A percentile compares a stretch with the other conserved stretches of the same genome.
Evolutionary conservation across 2,113 vertebrate genomes (phyloP).

Genomic region (Ginglymostoma cirratum): DNA sequence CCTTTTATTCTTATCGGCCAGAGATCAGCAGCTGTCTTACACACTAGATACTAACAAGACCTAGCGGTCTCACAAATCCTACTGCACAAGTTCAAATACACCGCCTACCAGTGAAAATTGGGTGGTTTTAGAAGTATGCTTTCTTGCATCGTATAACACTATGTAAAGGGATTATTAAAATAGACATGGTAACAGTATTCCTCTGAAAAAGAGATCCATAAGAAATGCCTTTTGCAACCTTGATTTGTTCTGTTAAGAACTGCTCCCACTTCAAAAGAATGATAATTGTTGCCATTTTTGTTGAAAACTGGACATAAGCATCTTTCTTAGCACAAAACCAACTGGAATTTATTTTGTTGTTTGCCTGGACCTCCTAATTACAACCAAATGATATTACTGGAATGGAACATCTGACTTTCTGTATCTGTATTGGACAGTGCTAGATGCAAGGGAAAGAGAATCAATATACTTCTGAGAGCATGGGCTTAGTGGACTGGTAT

Average conservation of each 20-base stretch:
- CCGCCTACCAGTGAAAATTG: neutral
- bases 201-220: neutral
- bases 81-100: neutral
- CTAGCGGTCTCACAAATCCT: neutral
- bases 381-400: neutral
- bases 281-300: neutral
- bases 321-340: neutral
- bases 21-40: neutral
- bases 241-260: neutral
- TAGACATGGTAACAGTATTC: neutral
- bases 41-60: neutral
- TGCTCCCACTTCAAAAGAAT: neutral
- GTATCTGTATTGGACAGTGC: neutral
- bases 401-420: slow-evolving; percentile 1
- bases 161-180: neutral
- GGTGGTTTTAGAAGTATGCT: neutral
- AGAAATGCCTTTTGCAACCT: neutral
- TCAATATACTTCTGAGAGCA: too few species aligned
- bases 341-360: neutral
- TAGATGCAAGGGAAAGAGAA: neutral
- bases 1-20: neutral
- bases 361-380: neutral
- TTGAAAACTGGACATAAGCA: neutral
- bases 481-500: neutral
- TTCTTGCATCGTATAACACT: neutral